A percentile compares a stretch with the other conserved stretches of the same genome.
Conservation (phyloP, 1,140 invertebrate genomes). For the Drosophila guanche region DNA sequence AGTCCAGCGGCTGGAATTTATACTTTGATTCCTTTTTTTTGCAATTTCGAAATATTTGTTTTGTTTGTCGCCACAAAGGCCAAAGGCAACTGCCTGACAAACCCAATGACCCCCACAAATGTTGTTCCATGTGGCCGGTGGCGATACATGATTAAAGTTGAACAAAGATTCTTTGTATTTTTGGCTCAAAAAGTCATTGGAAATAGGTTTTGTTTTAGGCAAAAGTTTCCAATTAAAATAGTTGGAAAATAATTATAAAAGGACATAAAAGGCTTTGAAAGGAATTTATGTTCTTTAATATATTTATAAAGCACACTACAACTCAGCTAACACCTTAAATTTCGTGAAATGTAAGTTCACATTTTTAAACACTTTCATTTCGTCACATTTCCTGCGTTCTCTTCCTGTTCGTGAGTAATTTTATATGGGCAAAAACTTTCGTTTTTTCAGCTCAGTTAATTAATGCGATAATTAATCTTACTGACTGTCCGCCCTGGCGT, state of each 20-base stretch:
- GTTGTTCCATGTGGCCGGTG: constrained; percentile 49
- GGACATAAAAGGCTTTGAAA: no score
- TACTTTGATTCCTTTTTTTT: neutral
- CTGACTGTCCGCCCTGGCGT: constrained; percentile 39
- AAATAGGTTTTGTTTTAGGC: no score
- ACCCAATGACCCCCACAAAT: constrained; percentile 5
- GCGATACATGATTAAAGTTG: no score
- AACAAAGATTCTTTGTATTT: no score
- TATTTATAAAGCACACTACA: neutral
- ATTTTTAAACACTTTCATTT: constrained; percentile 40
- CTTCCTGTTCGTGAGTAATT: constrained; percentile 27
- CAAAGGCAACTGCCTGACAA: no score
- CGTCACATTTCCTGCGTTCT: constrained; percentile 2
- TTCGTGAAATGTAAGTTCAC: neutral
- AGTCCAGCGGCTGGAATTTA: neutral
- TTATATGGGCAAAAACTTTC: constrained; percentile 60
- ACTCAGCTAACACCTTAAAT: neutral
- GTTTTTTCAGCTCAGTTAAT: constrained; percentile 79
- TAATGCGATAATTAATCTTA: constrained; percentile 79
- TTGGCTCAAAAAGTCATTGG: no score
- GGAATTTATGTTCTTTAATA: neutral
- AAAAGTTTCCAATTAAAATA: no score
- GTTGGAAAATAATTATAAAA: no score
- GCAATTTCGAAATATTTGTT: neutral
- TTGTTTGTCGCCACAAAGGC: neutral